Evolutionary conservation across 2,797 vertebrate species (phyloP), one percentile per base, ranked within the genome.

Genomic region (Neopelma chrysocephalum): DNA sequence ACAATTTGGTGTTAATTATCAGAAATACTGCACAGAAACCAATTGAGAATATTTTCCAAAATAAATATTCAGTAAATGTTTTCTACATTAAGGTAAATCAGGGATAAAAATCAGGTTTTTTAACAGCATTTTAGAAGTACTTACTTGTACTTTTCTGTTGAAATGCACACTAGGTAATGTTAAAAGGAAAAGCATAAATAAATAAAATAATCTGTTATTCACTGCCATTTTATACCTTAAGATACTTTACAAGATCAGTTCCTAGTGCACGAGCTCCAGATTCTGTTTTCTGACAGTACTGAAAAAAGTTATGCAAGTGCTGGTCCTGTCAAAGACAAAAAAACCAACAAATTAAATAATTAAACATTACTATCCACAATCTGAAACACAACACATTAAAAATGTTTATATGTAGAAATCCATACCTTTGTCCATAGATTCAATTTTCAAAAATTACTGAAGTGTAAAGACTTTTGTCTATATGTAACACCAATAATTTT

Each of bases 241-340:
- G 98, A 96, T 99, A 99, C 97, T 99, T 99, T 16, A 99, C 98
- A 94, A 99, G 98, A 91, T 99, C 99, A 32, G 97, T 98, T 94
- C 99, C 99, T 73, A 98, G 97, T 57, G 98, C 98, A 92, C 98
- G 98, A 76, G 98, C 98, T 90, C 98, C 98, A 9, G 97, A 98
- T 89, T 99, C 98, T 26, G 99, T 98, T 97, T 97, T 98, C 93
- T 99, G 98, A 97, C 98, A 99, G 97, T 99, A 99, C 82, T 99
- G 98, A 97, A 99, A 99, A 97, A 99, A 99, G 96, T 99, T 99
- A 97, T 99, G 99, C 95, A 99, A 98, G 94, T 99, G 99, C 92
- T 99, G 99, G 96, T 99, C 99, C 99, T 99, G 87, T 53, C 70
- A 78, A 71, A 72, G 77, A 73, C 48, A 65, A 87, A 94, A 94